phyloP scores from a whole-genome alignment of 2,888 invertebrate genomes.

The Resseliella maxima region DNA sequence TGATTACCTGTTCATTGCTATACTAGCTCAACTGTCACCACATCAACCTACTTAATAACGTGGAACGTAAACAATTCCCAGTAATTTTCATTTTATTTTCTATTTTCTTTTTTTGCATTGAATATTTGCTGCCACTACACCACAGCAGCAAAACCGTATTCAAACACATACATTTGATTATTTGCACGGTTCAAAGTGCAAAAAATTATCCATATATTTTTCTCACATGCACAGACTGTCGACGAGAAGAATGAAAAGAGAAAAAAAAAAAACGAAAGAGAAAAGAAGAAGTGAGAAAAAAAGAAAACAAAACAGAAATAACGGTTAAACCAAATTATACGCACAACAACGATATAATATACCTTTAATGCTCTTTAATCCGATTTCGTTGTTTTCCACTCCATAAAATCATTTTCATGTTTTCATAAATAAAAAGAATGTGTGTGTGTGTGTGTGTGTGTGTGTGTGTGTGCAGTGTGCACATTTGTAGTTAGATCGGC shows the following conservation, averaged over 20 bases:
- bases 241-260: not conserved
- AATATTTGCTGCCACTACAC: not conserved
- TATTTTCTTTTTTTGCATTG: not conserved
- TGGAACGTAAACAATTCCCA: conserved; percentile 27
- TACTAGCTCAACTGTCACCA: conserved; percentile 20
- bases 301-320: not conserved
- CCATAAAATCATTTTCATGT: conserved; percentile 54
- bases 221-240: not conserved
- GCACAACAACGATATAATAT: conserved; percentile 14
- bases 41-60: conserved; percentile 17
- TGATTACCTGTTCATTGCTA: not conserved
- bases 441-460: not conserved
- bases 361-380: conserved; percentile 51
- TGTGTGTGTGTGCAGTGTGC: too few species aligned
- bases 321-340: conserved; percentile 13
- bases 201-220: conserved; percentile 22
- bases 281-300: too few species aligned
- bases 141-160: not conserved
- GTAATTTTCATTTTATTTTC: not conserved
- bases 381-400: conserved; percentile 49
- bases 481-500: not conserved
- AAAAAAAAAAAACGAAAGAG: not conserved
- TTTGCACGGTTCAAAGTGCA: conserved; percentile 22
- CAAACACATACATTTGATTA: conserved; percentile 4
- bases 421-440: conserved; percentile 43